Percentiles rank a stretch among this genome's conserved stretches.
These are phyloP conservation scores for Brachypodius melanocephalos DNA, from an alignment of 2,113 vertebrate genomes.

Conservation along the genomic window DNA sequence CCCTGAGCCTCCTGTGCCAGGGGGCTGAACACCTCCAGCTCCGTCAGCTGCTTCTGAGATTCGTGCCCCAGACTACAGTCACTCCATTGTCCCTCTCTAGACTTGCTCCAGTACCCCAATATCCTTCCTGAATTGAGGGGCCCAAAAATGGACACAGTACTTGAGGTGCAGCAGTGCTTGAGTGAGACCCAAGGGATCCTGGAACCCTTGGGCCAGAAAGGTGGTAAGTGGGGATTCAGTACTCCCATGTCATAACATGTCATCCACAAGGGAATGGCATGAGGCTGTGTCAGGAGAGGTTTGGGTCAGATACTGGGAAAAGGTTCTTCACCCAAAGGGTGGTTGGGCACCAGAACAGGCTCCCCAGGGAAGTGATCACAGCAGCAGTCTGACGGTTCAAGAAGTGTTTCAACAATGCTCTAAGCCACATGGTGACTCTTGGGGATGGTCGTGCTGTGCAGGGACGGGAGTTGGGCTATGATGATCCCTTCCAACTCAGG, in stretches of 20 bases:
- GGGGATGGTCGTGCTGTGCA: too few relatives aligned
- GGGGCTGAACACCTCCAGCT: not conserved
- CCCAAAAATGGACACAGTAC: not conserved
- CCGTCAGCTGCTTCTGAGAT: not conserved
- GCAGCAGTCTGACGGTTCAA: not conserved
- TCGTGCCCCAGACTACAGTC: not conserved
- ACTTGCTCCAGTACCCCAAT: not conserved
- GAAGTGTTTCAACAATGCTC: not conserved
- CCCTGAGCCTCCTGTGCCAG: not conserved
- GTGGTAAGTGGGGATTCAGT: fast-evolving
- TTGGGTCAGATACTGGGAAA: not conserved
- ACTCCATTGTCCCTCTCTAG: not conserved
- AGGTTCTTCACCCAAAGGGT: not conserved
- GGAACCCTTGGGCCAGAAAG: fast-evolving
- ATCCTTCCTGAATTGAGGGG: not conserved
- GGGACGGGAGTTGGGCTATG: not conserved
- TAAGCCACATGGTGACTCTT: not conserved
- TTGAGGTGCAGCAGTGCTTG: fast-evolving
- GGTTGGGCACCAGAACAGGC: too few relatives aligned
- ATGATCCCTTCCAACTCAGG: not conserved
- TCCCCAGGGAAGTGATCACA: not conserved
- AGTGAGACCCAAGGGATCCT: not conserved
- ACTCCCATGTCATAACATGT: fast-evolving
- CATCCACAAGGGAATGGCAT: not conserved
- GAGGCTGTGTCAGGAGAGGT: not conserved